These are phyloP conservation scores for Drosophila anomelani DNA, from an alignment of 2,888 invertebrate species.

Conservation along the genomic window DNA sequence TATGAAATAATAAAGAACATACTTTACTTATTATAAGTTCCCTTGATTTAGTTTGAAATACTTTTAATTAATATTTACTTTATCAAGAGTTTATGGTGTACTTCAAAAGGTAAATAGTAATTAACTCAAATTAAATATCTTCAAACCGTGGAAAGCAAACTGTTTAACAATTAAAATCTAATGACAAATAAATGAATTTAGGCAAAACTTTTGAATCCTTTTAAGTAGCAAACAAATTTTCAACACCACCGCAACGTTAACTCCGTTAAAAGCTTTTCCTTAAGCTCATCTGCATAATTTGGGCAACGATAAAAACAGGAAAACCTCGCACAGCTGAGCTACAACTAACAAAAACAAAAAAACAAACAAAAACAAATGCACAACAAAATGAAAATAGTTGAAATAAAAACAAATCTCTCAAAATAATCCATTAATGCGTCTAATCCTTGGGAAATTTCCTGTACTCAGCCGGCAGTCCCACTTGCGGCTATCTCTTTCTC, in stretches of 20 bases:
- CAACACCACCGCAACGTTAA: slow-evolving; percentile 22
- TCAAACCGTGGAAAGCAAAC: background rate
- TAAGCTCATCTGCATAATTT: slow-evolving; percentile 55
- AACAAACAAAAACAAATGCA: slow-evolving; percentile 8
- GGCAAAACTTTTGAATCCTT: slow-evolving; percentile 10
- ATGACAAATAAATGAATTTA: slow-evolving; percentile 1
- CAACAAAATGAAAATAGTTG: slow-evolving; percentile 40
- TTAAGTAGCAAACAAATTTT: slow-evolving; percentile 28
- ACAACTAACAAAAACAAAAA: slow-evolving; percentile 6
- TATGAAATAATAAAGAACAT: too few relatives aligned
- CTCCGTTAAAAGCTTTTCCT: slow-evolving; percentile 19
- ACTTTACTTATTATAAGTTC: too few relatives aligned
- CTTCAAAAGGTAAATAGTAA: background rate
- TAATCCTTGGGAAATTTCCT: slow-evolving; percentile 58
- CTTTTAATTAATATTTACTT: too few relatives aligned
- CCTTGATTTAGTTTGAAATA: too few relatives aligned
- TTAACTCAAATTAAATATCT: background rate
- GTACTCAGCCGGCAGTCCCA: slow-evolving; percentile 20
- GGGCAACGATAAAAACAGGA: slow-evolving; percentile 25
- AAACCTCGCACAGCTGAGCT: slow-evolving; percentile 4
- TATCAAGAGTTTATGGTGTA: too few relatives aligned
- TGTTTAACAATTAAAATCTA: background rate
- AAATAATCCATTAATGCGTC: slow-evolving; percentile 70
- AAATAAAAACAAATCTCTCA: slow-evolving; percentile 34
- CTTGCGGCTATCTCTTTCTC: background rate